These are phyloP conservation scores for Platycercus adscitus DNA, from an alignment of 2,113 vertebrate genomes.

Conservation along the genomic window DNA sequence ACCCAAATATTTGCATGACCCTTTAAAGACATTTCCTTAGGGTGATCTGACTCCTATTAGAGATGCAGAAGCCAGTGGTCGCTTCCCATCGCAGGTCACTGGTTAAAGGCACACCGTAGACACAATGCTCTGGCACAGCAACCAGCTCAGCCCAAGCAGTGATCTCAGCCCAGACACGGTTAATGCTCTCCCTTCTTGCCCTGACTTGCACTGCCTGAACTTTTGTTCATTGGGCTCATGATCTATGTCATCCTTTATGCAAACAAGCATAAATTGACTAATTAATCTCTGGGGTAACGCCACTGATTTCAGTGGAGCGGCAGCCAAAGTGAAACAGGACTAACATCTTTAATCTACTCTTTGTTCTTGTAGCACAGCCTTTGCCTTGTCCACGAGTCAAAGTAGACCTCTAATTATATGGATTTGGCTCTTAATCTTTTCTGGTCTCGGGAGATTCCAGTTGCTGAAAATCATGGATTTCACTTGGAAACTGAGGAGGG, in stretches of 20 bases:
- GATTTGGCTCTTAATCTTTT: constrained; percentile 60
- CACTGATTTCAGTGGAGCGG: constrained; percentile 2
- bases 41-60: background rate
- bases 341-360: constrained; percentile 28
- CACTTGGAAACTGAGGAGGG: background rate
- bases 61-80: background rate
- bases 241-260: constrained; percentile 58
- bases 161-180: background rate
- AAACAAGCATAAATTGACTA: constrained; percentile 61
- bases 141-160: rapidly evolving
- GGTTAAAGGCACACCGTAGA: background rate
- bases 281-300: constrained; percentile 54
- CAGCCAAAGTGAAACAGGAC: constrained; percentile 9
- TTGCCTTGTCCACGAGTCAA: constrained; percentile 35
- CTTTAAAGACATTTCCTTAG: background rate
- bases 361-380: constrained; percentile 30
- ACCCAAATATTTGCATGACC: background rate
- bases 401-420: constrained; percentile 31
- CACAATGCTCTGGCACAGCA: rapidly evolving
- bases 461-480: constrained; percentile 59
- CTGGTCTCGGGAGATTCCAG: background rate
- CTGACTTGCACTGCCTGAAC: constrained; percentile 41
- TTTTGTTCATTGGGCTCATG: constrained; percentile 13
- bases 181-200: background rate
- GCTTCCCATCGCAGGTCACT: background rate